Conservation (phyloP, 2,113 vertebrate species). For the Garra rufa region DNA sequence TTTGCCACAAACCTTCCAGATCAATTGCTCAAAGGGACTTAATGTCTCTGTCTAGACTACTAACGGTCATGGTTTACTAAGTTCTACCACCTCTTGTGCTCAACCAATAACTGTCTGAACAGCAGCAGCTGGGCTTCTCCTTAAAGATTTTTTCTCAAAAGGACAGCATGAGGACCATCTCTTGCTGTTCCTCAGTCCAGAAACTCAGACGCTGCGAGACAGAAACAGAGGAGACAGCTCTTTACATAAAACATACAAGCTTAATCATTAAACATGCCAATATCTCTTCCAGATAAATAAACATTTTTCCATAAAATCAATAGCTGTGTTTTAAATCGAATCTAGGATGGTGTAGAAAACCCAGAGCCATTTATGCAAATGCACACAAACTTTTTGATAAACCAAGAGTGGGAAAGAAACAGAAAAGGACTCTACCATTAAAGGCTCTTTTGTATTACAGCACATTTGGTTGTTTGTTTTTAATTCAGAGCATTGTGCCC, state of each 20-base stretch:
- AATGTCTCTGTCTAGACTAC: not conserved
- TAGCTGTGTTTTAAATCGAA: slow-evolving; percentile 31
- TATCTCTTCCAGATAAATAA: slow-evolving; percentile 11
- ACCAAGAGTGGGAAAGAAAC: not conserved
- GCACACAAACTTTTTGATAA: slow-evolving; percentile 1
- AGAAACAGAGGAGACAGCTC: not conserved
- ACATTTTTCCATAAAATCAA: slow-evolving; percentile 29
- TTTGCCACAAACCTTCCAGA: not conserved
- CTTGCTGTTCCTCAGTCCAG: not conserved
- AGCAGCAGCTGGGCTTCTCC: not conserved
- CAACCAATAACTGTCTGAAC: not conserved
- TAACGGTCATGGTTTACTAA: not conserved
- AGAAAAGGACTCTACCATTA: not conserved
- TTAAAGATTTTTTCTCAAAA: not conserved
- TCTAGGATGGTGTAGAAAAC: not conserved
- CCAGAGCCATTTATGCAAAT: slow-evolving; percentile 15
- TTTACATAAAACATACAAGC: not conserved
- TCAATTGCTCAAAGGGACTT: not conserved
- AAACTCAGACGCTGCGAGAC: not conserved
- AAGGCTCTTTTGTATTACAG: slow-evolving; percentile 3
- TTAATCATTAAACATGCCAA: not conserved
- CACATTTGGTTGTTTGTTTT: slow-evolving; percentile 34
- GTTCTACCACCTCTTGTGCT: not conserved
- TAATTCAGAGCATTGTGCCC: slow-evolving; percentile 6
- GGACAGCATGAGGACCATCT: not conserved